Percentiles rank a stretch among this genome's conserved stretches.
phyloP scores from a whole-genome alignment of 2,888 invertebrate species.

The Limenitis camilla region DNA sequence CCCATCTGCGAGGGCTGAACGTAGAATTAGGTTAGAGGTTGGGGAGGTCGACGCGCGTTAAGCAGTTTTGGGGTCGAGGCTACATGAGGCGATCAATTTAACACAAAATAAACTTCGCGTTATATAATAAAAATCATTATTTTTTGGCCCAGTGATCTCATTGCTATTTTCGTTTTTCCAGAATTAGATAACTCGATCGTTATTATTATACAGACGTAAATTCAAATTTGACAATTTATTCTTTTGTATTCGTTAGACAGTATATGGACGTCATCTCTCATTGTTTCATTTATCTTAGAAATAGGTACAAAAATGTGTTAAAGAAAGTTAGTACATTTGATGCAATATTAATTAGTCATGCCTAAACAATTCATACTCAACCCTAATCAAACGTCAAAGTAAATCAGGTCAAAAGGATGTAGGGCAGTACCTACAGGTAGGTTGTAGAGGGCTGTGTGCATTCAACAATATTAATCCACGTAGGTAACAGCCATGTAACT shows the following conservation, averaged over 20 bases:
- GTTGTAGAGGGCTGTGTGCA: slow-evolving; percentile 47
- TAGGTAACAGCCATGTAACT: slow-evolving; percentile 23
- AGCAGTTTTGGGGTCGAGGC: slow-evolving; percentile 50
- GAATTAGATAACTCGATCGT: no score
- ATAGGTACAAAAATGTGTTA: neutral
- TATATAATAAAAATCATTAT: slow-evolving; percentile 39
- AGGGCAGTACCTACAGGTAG: slow-evolving; percentile 40
- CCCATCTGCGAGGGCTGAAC: slow-evolving; percentile 48
- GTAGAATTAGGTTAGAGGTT: slow-evolving; percentile 59
- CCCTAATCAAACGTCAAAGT: slow-evolving; percentile 26
- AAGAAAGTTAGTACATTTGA: neutral
- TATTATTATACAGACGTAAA: no score
- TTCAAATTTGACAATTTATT: no score
- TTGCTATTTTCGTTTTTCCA: neutral
- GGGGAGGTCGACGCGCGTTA: slow-evolving; percentile 46
- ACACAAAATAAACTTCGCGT: slow-evolving; percentile 46
- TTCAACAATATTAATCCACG: slow-evolving; percentile 42
- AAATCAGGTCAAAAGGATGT: slow-evolving; percentile 49
- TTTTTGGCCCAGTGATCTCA: slow-evolving; percentile 18
- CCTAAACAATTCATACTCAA: slow-evolving; percentile 16
- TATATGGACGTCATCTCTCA: no score
- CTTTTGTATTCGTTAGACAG: no score
- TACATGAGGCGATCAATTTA: slow-evolving; percentile 49
- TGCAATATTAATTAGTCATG: slow-evolving; percentile 1
- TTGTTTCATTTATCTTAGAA: no score